Percentiles rank a stretch among this genome's conserved stretches.
These are phyloP conservation scores for Corythoichthys haematopterus DNA, from an alignment of 2,113 vertebrate genomes.

Conservation along the genomic window DNA sequence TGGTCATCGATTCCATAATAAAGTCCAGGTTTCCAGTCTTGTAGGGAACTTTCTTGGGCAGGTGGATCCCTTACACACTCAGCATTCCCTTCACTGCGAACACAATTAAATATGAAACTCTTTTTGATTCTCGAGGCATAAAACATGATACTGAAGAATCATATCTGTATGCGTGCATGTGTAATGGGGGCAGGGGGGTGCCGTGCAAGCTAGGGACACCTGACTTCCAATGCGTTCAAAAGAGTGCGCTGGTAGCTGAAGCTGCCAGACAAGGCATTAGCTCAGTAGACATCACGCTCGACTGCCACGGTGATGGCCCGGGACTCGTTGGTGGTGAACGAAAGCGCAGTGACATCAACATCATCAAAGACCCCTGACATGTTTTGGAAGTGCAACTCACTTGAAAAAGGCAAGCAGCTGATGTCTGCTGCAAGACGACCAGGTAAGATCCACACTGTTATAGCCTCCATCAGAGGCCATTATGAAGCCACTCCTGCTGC, in stretches of 20 bases:
- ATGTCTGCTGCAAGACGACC: conserved; percentile 85
- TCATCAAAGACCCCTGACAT: too few relatives aligned
- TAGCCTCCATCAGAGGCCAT: conserved; percentile 83
- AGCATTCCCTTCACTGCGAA: conserved; percentile 77
- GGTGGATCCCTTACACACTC: conserved; percentile 81
- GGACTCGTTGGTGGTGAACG: too few relatives aligned
- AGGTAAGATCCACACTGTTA: conserved; percentile 76
- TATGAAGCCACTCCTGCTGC: conserved; percentile 78
- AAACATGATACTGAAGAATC: not conserved
- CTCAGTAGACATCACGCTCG: too few relatives aligned
- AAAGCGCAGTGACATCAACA: too few relatives aligned
- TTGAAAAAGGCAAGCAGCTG: conserved; percentile 81
- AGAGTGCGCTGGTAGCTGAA: too few relatives aligned
- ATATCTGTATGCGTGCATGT: not conserved
- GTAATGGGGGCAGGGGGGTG: too few relatives aligned
- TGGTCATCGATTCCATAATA: conserved; percentile 91
- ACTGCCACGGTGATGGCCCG: too few relatives aligned
- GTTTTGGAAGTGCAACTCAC: conserved; percentile 54
- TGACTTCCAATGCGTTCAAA: too few relatives aligned
- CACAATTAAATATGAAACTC: conserved; percentile 9
- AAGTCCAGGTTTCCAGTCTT: conserved; percentile 82
- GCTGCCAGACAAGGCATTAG: too few relatives aligned
- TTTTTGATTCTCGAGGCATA: not conserved
- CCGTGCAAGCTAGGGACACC: too few relatives aligned
- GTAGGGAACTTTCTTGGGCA: conserved; percentile 58